These are phyloP conservation scores for Lerista edwardsae DNA, from an alignment of 2,797 vertebrate species.

Conservation along the genomic window DNA sequence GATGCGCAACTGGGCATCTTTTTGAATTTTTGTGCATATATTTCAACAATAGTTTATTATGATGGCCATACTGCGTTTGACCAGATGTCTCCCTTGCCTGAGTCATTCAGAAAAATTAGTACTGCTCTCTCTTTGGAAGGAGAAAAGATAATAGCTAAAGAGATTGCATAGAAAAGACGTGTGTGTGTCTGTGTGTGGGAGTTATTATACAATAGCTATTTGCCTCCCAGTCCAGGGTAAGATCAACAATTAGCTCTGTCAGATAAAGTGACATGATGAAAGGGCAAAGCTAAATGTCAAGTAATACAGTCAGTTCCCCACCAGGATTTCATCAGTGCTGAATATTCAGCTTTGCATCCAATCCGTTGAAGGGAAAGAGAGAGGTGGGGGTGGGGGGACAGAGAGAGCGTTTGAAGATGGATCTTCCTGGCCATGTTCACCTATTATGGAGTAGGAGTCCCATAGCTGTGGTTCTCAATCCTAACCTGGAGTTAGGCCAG, in stretches of 20 bases:
- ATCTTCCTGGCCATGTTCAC: background rate
- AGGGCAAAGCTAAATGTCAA: constrained; percentile 12
- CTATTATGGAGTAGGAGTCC: background rate
- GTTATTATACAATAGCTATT: background rate
- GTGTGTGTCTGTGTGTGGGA: background rate
- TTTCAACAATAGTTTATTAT: constrained; percentile 4
- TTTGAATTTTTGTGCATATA: constrained; percentile 1
- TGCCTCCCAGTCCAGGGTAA: background rate
- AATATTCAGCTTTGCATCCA: background rate
- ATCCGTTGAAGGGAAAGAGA: too few species aligned
- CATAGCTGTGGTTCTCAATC: too few species aligned
- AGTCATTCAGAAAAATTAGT: background rate
- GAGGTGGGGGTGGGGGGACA: too few species aligned
- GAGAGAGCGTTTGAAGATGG: too few species aligned
- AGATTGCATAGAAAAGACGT: background rate
- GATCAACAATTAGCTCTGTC: constrained; percentile 3
- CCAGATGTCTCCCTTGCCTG: constrained; percentile 2
- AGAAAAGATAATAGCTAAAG: background rate
- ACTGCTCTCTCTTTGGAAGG: background rate
- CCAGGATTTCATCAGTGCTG: background rate
- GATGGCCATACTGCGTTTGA: constrained; percentile 4
- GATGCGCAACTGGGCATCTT: constrained; percentile 9
- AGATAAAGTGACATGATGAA: background rate
- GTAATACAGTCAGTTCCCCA: background rate
- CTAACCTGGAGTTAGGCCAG: too few species aligned